These are phyloP conservation scores for Peromyscus leucopus DNA, from an alignment of 2,113 vertebrate genomes.

Conservation along the genomic window DNA sequence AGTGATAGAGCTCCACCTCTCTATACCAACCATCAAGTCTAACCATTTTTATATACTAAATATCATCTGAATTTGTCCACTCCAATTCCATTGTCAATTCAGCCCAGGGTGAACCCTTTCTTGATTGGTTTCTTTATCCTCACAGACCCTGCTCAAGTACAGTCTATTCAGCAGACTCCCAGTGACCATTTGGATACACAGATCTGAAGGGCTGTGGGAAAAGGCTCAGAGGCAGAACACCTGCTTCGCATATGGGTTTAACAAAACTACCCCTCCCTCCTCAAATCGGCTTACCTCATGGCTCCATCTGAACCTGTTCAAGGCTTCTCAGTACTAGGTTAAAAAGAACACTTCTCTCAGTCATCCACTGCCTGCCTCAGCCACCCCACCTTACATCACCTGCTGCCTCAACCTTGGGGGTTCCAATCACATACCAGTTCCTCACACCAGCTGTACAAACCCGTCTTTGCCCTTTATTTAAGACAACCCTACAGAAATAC, in stretches of 20 bases:
- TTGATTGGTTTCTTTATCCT: not conserved
- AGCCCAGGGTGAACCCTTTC: not conserved
- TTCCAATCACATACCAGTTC: not conserved
- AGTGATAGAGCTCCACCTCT: not conserved
- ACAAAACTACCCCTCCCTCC: not conserved
- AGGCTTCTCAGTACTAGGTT: not conserved
- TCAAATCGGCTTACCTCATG: not conserved
- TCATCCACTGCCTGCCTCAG: not conserved
- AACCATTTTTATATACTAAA: not conserved
- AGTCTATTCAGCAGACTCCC: not conserved
- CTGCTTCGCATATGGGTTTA: not conserved
- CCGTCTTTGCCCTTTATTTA: not conserved
- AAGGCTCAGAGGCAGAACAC: not conserved
- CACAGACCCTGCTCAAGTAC: not conserved
- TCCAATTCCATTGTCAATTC: slow-evolving; percentile 3
- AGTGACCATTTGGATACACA: slow-evolving; percentile 12
- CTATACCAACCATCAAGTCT: not conserved
- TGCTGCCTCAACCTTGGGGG: not conserved
- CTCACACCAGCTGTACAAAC: not conserved
- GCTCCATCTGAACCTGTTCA: slow-evolving; percentile 3
- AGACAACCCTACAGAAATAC: not conserved
- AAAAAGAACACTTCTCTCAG: not conserved
- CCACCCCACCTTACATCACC: not conserved
- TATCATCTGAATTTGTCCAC: not conserved
- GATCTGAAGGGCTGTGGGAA: not conserved